A percentile compares a stretch with the other conserved stretches of the same genome.
Conservation (phyloP, 2,113 vertebrate species). For the Anolis carolinensis region DNA sequence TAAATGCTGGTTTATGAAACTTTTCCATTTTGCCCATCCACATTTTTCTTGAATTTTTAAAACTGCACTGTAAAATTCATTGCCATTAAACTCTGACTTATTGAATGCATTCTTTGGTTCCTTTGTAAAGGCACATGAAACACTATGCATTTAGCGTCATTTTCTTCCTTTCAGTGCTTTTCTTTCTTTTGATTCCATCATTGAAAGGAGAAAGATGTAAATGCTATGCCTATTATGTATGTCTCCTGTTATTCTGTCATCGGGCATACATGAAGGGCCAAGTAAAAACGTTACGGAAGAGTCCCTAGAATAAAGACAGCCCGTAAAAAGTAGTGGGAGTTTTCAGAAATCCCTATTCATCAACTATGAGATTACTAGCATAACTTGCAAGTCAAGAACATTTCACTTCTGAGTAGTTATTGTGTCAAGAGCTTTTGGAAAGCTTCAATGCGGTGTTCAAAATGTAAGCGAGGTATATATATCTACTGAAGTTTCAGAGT, state of each 20-base stretch:
- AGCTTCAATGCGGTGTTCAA: no score
- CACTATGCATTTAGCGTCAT: neutral
- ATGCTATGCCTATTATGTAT: slow-evolving; percentile 14
- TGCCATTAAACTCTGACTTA: slow-evolving; percentile 57
- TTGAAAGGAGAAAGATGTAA: neutral
- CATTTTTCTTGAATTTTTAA: slow-evolving; percentile 52
- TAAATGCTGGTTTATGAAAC: slow-evolving; percentile 58
- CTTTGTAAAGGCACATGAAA: slow-evolving; percentile 51
- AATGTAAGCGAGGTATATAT: no score
- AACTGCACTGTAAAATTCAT: slow-evolving; percentile 51
- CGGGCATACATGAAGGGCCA: neutral
- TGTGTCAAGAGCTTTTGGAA: neutral
- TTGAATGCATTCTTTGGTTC: slow-evolving; percentile 34
- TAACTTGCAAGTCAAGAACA: neutral
- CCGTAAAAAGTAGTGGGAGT: neutral
- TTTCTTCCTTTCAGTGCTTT: slow-evolving; percentile 15
- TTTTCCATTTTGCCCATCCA: slow-evolving; percentile 50
- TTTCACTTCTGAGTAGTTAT: neutral
- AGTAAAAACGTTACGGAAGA: neutral
- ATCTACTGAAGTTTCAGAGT: neutral
- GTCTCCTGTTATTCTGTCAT: neutral
- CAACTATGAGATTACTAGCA: neutral
- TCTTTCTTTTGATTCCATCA: slow-evolving; percentile 36
- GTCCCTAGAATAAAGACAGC: neutral
- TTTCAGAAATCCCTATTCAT: slow-evolving; percentile 1